Evolutionary conservation across 2,888 invertebrate genomes (phyloP).

Genomic region (Salpingus planirostris): DNA sequence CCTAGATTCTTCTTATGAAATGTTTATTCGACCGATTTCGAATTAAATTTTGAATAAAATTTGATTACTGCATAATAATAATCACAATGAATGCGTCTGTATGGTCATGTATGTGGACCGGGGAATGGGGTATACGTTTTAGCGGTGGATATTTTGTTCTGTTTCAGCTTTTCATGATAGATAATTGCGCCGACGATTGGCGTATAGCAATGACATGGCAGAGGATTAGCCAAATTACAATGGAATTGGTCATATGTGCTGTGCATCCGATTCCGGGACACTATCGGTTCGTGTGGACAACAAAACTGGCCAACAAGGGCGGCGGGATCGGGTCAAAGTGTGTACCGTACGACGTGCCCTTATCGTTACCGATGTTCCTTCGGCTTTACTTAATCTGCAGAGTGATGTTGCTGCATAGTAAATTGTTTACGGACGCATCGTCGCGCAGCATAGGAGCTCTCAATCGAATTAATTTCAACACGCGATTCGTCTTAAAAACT

Average conservation of each 20-base stretch:
- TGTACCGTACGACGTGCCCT: constrained; percentile 93
- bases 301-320: constrained; percentile 81
- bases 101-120: no score
- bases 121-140: no score
- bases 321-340: constrained; percentile 51
- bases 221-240: constrained; percentile 82
- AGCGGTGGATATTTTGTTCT: no score
- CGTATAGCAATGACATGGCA: constrained; percentile 99
- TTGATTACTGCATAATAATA: no score
- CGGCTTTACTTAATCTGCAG: constrained; percentile 98
- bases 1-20: no score
- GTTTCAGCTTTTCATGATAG: constrained; percentile 97
- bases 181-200: constrained; percentile 99
- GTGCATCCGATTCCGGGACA: constrained; percentile 97
- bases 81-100: no score
- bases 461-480: constrained; percentile 98
- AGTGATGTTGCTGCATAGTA: constrained; percentile 98
- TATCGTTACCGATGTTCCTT: constrained; percentile 99
- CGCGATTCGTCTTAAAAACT: constrained; percentile 82
- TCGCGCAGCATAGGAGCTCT: constrained; percentile 95
- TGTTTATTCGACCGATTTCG: no score
- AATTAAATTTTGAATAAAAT: no score
- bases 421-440: constrained; percentile 98
- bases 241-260: constrained; percentile 92
- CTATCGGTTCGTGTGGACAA: constrained; percentile 93